A percentile compares a stretch with the other conserved stretches of the same genome.
Conservation (phyloP, 2,113 vertebrate genomes). For the Ptilonorhynchus violaceus region DNA sequence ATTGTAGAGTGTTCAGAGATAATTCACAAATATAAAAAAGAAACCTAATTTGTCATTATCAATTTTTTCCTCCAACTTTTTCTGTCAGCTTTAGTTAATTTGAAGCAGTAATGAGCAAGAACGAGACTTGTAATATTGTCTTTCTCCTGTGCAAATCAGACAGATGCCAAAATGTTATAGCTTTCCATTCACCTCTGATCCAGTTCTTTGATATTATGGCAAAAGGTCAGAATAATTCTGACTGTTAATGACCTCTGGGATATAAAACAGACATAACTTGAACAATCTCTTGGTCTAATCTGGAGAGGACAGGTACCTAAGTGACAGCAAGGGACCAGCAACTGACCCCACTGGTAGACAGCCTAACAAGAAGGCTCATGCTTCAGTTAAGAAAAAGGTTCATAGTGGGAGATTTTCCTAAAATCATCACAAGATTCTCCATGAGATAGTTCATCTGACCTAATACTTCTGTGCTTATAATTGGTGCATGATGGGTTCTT, state of each 20-base stretch:
- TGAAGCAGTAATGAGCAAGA: neutral
- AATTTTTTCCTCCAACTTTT: neutral
- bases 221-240: neutral
- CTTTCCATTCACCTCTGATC: neutral
- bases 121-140: neutral
- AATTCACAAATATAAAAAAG: neutral
- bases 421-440: neutral
- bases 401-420: neutral
- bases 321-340: neutral
- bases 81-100: neutral
- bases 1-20: neutral
- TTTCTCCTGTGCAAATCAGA: neutral
- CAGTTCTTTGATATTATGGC: neutral
- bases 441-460: neutral
- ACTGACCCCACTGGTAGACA: neutral
- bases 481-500: rapidly evolving
- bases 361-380: neutral
- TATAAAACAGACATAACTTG: neutral
- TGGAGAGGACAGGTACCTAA: neutral
- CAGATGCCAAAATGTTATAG: neutral
- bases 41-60: neutral
- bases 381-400: neutral
- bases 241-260: neutral
- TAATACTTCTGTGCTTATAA: neutral
- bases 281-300: neutral